Conservation (phyloP, 1,140 invertebrate genomes). For the Bombus turneri region DNA sequence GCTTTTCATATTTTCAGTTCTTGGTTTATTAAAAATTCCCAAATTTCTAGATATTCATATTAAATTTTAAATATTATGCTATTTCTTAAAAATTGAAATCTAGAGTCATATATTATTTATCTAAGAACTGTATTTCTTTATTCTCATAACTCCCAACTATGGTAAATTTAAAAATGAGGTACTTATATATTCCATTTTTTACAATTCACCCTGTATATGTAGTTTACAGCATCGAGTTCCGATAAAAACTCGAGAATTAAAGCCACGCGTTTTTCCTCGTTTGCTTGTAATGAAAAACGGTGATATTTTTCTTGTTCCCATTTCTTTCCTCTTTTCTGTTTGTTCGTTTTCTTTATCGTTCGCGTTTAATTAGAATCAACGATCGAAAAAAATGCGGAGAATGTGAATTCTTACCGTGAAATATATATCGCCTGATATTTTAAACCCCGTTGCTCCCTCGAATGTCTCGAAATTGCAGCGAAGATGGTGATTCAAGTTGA, state of each 20-base stretch:
- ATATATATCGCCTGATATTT: conserved; percentile 6
- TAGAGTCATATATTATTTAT: neutral
- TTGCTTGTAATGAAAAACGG: conserved; percentile 19
- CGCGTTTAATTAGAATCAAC: conserved; percentile 11
- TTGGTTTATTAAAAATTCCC: neutral
- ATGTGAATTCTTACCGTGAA: neutral
- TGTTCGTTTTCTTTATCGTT: conserved; percentile 4
- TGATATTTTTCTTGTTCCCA: conserved; percentile 19
- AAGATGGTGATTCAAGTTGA: conserved; percentile 11
- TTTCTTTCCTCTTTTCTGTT: neutral
- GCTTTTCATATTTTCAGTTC: neutral
- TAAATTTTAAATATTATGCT: too few relatives aligned
- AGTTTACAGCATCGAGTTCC: conserved; percentile 20
- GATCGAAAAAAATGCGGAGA: neutral
- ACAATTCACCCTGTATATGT: neutral
- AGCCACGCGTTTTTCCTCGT: conserved; percentile 19
- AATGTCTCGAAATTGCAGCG: neutral
- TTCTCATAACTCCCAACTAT: neutral
- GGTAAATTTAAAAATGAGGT: neutral
- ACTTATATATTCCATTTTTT: too few relatives aligned
- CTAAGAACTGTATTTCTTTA: neutral
- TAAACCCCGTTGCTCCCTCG: neutral
- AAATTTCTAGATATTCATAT: neutral
- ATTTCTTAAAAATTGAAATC: neutral
- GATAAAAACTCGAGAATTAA: conserved; percentile 36